Percentiles rank a stretch among this genome's conserved stretches.
Conservation (phyloP, 2,113 vertebrate species). For the Tylochromis polylepis region DNA sequence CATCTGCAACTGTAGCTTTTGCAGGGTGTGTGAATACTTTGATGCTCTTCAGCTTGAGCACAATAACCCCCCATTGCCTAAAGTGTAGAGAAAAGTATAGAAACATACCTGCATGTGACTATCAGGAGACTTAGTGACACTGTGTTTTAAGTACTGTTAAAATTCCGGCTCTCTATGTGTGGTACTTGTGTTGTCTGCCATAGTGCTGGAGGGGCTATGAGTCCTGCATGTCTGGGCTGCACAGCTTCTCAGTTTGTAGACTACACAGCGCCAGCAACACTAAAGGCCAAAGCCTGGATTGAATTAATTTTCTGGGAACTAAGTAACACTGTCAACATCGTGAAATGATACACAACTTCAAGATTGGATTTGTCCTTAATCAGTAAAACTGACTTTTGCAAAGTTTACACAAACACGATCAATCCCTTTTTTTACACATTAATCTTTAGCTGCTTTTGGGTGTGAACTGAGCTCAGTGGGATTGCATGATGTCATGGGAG, state of each 20-base stretch:
- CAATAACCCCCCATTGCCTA: constrained; percentile 26
- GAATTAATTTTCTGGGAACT: constrained; percentile 41
- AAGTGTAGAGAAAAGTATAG: background rate
- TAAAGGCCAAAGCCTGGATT: constrained; percentile 40
- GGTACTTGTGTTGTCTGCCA: constrained; percentile 50
- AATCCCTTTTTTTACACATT: background rate
- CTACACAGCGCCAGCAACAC: constrained; percentile 38
- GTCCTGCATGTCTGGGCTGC: constrained; percentile 62
- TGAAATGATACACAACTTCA: background rate
- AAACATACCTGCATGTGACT: constrained; percentile 6
- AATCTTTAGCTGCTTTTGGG: constrained; percentile 20
- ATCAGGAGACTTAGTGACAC: constrained; percentile 26
- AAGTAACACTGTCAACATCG: constrained; percentile 29
- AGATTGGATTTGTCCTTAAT: constrained; percentile 4
- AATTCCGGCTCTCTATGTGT: constrained; percentile 14
- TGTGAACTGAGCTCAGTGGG: constrained; percentile 4
- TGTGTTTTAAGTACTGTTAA: constrained; percentile 16
- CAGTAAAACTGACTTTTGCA: background rate
- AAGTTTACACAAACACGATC: constrained; percentile 18
- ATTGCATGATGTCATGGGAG: constrained; percentile 58
- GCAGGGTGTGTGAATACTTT: background rate
- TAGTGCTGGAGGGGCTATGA: constrained; percentile 55
- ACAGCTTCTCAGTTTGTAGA: constrained; percentile 32
- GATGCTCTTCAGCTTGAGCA: background rate
- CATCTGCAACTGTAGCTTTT: constrained; percentile 5